Conservation (phyloP, 64 coral and sea anemone species). For the Montipora capricornis region DNA sequence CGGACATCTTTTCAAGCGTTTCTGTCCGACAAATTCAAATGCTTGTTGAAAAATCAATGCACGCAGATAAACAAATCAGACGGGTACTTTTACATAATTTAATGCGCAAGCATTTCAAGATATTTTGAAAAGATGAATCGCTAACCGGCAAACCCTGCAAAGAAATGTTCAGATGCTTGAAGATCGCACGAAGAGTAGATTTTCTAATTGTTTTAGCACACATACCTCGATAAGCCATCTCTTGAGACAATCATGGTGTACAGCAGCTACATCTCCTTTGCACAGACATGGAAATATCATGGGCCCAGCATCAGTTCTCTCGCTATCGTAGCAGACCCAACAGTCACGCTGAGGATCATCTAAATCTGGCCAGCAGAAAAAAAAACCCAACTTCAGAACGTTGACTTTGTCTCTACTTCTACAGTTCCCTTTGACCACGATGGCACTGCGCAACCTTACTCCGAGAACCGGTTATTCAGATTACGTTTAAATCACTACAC, state of each 20-base stretch:
- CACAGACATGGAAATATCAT: slow-evolving; percentile 99
- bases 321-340: slow-evolving; percentile 96
- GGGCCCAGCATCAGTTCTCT: slow-evolving; percentile 77
- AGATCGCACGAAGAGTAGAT: neutral
- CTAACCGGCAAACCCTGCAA: neutral
- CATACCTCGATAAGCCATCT: slow-evolving; percentile 93
- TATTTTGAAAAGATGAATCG: neutral
- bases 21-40: no score
- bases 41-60: no score
- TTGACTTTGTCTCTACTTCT: no score
- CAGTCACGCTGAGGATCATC: slow-evolving; percentile 78
- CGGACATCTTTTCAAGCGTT: no score
- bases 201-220: neutral
- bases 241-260: slow-evolving; percentile 95
- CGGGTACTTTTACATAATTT: no score
- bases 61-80: no score
- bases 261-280: slow-evolving; percentile 95
- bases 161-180: no score
- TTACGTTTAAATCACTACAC: no score
- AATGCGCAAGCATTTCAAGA: neutral
- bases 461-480: no score
- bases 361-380: slow-evolving; percentile 33
- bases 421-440: no score
- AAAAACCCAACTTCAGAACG: neutral
- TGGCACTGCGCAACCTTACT: no score